These are phyloP conservation scores for Symphodus melops DNA, from an alignment of 2,113 vertebrate species.

Conservation along the genomic window DNA sequence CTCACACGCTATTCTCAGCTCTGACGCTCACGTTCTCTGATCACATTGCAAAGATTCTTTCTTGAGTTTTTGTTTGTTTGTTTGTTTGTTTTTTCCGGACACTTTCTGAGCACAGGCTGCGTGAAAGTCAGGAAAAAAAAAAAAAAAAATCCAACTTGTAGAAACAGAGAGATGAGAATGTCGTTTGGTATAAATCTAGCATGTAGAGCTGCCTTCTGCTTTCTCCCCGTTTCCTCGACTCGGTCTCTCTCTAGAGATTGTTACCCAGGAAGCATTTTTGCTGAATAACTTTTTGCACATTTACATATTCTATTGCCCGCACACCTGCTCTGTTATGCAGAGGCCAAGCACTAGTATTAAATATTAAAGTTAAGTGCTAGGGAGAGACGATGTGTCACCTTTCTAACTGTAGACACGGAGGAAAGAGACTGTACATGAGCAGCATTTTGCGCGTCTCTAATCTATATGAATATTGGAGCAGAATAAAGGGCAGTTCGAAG, in stretches of 20 bases:
- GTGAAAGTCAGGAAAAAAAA: neutral
- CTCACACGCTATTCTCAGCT: slow-evolving; percentile 2
- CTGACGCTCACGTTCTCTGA: neutral
- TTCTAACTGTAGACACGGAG: slow-evolving; percentile 27
- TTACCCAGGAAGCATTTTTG: slow-evolving; percentile 64
- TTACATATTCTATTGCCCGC: slow-evolving; percentile 74
- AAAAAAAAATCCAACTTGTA: slow-evolving; percentile 7
- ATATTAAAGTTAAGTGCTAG: slow-evolving; percentile 73
- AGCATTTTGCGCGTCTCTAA: slow-evolving; percentile 37
- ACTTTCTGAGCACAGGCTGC: neutral
- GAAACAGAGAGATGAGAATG: slow-evolving; percentile 7
- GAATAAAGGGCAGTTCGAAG: slow-evolving; percentile 40
- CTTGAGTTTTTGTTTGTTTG: slow-evolving; percentile 6
- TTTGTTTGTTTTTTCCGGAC: no score
- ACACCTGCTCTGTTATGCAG: slow-evolving; percentile 65
- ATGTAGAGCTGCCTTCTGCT: neutral
- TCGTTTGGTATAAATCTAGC: slow-evolving; percentile 3
- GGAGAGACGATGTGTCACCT: slow-evolving; percentile 53
- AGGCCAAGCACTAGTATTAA: slow-evolving; percentile 63
- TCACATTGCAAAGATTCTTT: slow-evolving; percentile 2
- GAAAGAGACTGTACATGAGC: slow-evolving; percentile 20
- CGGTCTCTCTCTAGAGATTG: slow-evolving; percentile 25
- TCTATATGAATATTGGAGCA: slow-evolving; percentile 47
- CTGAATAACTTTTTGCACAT: slow-evolving; percentile 71
- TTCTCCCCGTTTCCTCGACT: neutral